Evolutionary conservation across 2,888 invertebrate genomes (phyloP).

Genomic region (Phlogophora meticulosa): DNA sequence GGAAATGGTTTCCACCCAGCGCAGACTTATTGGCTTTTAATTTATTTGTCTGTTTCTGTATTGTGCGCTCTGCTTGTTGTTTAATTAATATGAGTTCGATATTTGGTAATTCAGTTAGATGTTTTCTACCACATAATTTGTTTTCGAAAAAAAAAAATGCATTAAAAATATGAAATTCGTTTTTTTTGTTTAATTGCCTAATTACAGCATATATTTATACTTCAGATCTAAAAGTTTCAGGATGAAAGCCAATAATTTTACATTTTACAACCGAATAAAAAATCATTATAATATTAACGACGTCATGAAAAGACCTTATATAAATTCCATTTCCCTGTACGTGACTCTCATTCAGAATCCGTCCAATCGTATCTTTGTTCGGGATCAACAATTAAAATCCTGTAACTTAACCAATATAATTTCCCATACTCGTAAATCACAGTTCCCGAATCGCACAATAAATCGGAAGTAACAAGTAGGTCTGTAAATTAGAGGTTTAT

Average conservation of each 20-base stretch:
- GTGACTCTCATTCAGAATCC: constrained; percentile 54
- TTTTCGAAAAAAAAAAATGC: constrained; percentile 11
- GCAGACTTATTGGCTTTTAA: constrained; percentile 81
- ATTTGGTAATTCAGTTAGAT: constrained; percentile 39
- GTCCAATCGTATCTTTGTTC: constrained; percentile 53
- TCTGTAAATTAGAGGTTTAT: constrained; percentile 43
- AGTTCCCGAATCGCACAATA: constrained; percentile 49
- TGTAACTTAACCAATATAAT: constrained; percentile 67
- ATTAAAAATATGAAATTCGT: no score
- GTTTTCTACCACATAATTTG: neutral
- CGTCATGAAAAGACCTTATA: constrained; percentile 48
- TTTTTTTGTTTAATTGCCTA: neutral
- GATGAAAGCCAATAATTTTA: neutral
- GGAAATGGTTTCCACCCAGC: constrained; percentile 73
- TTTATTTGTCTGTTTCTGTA: constrained; percentile 83
- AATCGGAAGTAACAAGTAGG: constrained; percentile 57
- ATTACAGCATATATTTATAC: neutral
- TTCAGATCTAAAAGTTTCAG: neutral
- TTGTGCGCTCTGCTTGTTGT: constrained; percentile 70
- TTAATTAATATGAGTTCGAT: constrained; percentile 54
- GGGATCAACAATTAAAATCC: constrained; percentile 67
- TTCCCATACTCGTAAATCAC: constrained; percentile 66
- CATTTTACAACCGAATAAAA: constrained; percentile 15
- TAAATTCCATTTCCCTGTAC: constrained; percentile 58
- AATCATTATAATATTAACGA: constrained; percentile 38